These are phyloP conservation scores for Pseudomyrmex pallidus DNA, from an alignment of 1,140 invertebrate genomes.

Conservation along the genomic window DNA sequence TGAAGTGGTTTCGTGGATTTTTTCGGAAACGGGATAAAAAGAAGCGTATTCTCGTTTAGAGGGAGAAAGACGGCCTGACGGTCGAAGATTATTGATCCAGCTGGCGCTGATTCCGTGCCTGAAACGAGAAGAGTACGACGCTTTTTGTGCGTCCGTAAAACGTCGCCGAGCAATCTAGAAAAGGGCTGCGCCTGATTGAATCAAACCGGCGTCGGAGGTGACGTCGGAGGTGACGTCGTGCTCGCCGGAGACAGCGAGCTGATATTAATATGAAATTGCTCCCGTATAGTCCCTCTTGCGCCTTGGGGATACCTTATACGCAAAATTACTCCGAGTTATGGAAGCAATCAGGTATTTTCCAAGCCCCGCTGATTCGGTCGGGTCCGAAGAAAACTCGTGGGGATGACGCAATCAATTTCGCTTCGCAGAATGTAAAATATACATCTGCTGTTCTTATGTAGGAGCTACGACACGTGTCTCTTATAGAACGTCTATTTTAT, in stretches of 20 bases:
- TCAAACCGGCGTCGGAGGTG: conserved; percentile 28
- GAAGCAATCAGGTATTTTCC: conserved; percentile 57
- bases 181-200: conserved; percentile 46
- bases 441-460: conserved; percentile 1
- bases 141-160: conserved; percentile 35
- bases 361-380: neutral
- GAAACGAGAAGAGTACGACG: neutral
- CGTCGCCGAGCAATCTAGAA: conserved; percentile 19
- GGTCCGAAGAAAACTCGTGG: conserved; percentile 39
- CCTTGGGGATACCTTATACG: conserved; percentile 33
- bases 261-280: conserved; percentile 67
- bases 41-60: neutral
- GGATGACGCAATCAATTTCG: conserved; percentile 19
- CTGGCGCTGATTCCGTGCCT: neutral
- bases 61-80: neutral
- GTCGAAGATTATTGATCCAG: conserved; percentile 43
- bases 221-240: neutral
- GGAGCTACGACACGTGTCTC: neutral
- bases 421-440: conserved; percentile 46
- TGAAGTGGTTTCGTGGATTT: no score
- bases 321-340: conserved; percentile 63
- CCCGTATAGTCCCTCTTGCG: neutral
- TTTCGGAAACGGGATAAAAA: neutral
- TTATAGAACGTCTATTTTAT: neutral
- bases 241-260: conserved; percentile 21